Evolutionary conservation across 2,888 invertebrate species (phyloP).

Genomic region (Mesochorus sp.): DNA sequence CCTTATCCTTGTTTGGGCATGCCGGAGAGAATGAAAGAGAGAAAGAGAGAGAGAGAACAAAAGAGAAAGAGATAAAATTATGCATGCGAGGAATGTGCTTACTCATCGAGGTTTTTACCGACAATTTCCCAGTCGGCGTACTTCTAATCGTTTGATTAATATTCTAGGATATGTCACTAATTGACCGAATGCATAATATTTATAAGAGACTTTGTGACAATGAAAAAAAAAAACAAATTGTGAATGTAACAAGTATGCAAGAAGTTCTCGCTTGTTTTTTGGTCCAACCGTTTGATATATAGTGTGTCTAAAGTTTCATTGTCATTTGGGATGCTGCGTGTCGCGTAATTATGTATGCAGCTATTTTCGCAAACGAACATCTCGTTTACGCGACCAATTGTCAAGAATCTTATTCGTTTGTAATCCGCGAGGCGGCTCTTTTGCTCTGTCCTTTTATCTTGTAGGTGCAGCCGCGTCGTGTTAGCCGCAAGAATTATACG

Average conservation of each 20-base stretch:
- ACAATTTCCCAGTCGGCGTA: too few relatives aligned
- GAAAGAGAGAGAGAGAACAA: neutral
- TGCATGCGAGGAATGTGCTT: too few relatives aligned
- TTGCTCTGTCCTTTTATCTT: conserved; percentile 61
- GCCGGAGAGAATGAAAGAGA: neutral
- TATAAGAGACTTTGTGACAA: too few relatives aligned
- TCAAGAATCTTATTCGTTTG: conserved; percentile 58
- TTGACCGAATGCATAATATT: too few relatives aligned
- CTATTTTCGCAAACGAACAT: conserved; percentile 46
- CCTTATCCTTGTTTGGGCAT: neutral
- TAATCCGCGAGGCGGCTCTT: conserved; percentile 49
- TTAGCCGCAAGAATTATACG: conserved; percentile 42
- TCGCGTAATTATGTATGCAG: conserved; percentile 56
- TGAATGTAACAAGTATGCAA: neutral
- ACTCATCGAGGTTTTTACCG: too few relatives aligned
- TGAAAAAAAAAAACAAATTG: too few relatives aligned
- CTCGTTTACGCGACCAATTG: conserved; percentile 56
- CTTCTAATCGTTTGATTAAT: too few relatives aligned
- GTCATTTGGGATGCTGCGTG: conserved; percentile 2
- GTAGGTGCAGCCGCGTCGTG: conserved; percentile 67
- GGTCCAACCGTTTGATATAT: neutral
- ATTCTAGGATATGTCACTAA: too few relatives aligned
- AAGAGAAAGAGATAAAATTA: too few relatives aligned
- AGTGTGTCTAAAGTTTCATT: too few relatives aligned
- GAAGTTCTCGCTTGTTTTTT: neutral